Evolutionary conservation across 2,113 vertebrate species (phyloP), one percentile per base, ranked within the genome.

Genomic region (Poecile atricapillus): DNA sequence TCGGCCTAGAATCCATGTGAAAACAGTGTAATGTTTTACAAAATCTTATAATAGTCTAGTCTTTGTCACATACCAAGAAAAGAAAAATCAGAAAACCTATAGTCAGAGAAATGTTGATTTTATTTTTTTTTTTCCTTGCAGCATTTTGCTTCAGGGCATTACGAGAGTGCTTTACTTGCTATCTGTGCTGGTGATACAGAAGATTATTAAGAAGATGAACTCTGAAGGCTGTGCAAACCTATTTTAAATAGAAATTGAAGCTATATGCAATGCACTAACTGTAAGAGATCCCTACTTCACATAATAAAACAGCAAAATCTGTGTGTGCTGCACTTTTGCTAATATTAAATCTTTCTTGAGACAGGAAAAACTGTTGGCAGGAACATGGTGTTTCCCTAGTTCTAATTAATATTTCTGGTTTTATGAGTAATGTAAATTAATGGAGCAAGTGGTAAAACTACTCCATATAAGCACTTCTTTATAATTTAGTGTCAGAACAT

Each of bases 121-220:
- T 55, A 18, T 13, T 60, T 41, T 35, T 22, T 19, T 70, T 71
- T 87, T 96, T 90, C 33, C 65, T 97, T 98, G 19, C 95, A 98
- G 98, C 95, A 98, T 91, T 98, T 98, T 94, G 97, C 98, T 58
- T 98, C 98, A 24, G 98, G 98, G 20, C 98, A 98, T 78, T 98
- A 98, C 23, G 97, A 98, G 53, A 98, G 95, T 33, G 97, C 98
- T 65, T 90, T 98, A 83, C 97, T 98, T 65, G 98, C 98, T 41
- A 95, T 98, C 89, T 98, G 98, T 80, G 97, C 97, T 58, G 98
- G 98, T 18, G 98, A 98, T 52, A 83, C 63, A 75, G 97, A 98
- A 69, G 97, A 98, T 69, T 98, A 97, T 75, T 98, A 75, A 74
- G 64, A 71, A 33, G 35, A 86, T 15, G 33, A 41, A 56, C 15